Evolutionary conservation across 2,113 vertebrate species (phyloP).

Genomic region (Neogale vison): DNA sequence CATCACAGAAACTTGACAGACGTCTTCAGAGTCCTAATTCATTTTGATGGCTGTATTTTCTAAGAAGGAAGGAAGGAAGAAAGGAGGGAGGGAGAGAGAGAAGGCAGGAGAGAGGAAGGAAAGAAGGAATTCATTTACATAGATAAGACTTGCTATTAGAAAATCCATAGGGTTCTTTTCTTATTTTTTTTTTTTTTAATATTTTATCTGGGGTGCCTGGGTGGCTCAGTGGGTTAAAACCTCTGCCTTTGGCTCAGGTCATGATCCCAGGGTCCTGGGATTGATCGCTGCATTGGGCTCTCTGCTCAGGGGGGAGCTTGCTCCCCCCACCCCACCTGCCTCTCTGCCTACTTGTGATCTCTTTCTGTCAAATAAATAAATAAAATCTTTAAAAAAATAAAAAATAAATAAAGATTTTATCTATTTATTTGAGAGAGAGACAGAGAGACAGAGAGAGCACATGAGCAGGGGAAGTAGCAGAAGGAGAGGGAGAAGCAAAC

Average conservation of each 20-base stretch:
- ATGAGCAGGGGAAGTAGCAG: background rate
- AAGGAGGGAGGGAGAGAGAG: background rate
- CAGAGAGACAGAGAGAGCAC: background rate
- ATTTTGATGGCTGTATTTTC: background rate
- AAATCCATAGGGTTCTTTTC: background rate
- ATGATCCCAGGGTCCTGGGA: too few relatives aligned
- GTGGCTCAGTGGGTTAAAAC: too few relatives aligned
- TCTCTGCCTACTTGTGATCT: too few relatives aligned
- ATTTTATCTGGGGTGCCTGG: too few relatives aligned
- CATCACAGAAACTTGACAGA: background rate
- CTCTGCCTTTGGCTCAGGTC: too few relatives aligned
- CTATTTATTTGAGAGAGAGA: background rate
- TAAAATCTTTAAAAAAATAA: too few relatives aligned
- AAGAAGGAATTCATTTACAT: background rate
- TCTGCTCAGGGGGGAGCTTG: too few relatives aligned
- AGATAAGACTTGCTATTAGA: background rate
- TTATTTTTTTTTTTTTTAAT: too few relatives aligned
- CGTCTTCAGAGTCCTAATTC: background rate
- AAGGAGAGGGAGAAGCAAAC: background rate
- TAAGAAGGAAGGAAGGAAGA: background rate
- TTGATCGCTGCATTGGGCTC: too few relatives aligned
- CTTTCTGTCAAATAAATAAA: too few relatives aligned
- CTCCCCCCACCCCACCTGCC: too few relatives aligned
- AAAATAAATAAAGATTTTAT: background rate
- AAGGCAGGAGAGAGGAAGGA: background rate